Base-by-base conservation (phyloP, 2,888 invertebrate species). In the Hofmannophila pseudospretella region DNA sequence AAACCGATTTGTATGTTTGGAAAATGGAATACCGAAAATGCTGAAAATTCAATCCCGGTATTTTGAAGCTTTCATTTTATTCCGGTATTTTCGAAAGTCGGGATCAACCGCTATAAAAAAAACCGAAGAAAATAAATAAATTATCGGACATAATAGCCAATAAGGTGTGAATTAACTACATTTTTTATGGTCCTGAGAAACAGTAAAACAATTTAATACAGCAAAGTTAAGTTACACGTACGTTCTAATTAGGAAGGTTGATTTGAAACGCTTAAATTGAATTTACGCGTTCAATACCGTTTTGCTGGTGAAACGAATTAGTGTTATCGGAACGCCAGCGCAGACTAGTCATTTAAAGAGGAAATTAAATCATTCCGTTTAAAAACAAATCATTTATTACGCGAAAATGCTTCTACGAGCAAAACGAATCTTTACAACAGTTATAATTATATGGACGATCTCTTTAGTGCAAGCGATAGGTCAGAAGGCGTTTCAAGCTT, bases 401-500 rank as follows among this genome's bases (percentile, higher is more conserved):
- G 22, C 20, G 16, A 10, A 30, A 30, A 30, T 30, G 30, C 9
- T n/a, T 19, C 5, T 30, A 10, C 8, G 19, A 7, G 10, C 30
- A 3, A 10, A 27, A 4, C 10, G 7, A 16, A 30, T 19, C 9
- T 10, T 16, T 16, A 5, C 2, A 30, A 19, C 9, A 19, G 16
- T n/a, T 16, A 7, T 8, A 2, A 7, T n/a, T 29, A 30, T 12
- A 9, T 30, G 9, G 20, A 23, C 8, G 20, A 32, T 27, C 5
- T 27, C 27, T 5, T 27, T 10, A 11, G 27, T 12, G 5, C 4
- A n/a, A n/a, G 7, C 12, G 11, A 27, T 27, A 2, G 34, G 34
- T 1, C 82, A 84, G 34, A 79, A 66, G 42, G 74, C 84, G 0
- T 72, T 75, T 8, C 38, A 58, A 41, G 81, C 80, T 1, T 88